Evolutionary conservation across 2,113 vertebrate species (phyloP).

Genomic region (Perca fluviatilis): DNA sequence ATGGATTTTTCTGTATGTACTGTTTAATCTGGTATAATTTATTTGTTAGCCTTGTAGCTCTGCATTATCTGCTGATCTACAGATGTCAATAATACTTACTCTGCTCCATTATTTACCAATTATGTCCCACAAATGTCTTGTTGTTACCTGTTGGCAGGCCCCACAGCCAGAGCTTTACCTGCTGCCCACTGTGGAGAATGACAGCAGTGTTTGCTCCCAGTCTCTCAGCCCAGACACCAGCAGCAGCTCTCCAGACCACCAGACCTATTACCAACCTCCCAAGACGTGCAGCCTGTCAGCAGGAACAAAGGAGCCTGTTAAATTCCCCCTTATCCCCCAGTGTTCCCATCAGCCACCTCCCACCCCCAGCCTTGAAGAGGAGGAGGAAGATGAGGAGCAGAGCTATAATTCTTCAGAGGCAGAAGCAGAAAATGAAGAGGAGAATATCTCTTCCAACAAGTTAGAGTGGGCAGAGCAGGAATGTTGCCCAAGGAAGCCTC

Average conservation of each 20-base stretch:
- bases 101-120: not conserved
- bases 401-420: constrained; percentile 73
- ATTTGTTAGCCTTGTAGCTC: too few relatives aligned
- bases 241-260: constrained; percentile 68
- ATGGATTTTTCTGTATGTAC: not conserved
- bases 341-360: constrained; percentile 73
- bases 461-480: constrained; percentile 47
- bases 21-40: not conserved
- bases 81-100: not conserved
- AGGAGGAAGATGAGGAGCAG: constrained; percentile 65
- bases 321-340: constrained; percentile 79
- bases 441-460: constrained; percentile 42
- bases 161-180: constrained; percentile 93
- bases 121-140: not conserved
- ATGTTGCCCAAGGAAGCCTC: constrained; percentile 18
- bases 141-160: constrained; percentile 82
- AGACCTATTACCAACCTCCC: constrained; percentile 61
- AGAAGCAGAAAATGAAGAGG: constrained; percentile 62
- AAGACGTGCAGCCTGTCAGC: constrained; percentile 68
- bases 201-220: constrained; percentile 82
- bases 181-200: constrained; percentile 82
- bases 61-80: not conserved
- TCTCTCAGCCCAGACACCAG: constrained; percentile 80
- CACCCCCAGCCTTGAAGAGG: constrained; percentile 56
- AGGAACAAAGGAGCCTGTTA: constrained; percentile 75